Conservation (phyloP, 2,888 invertebrate genomes). For the Eulithis prunata region DNA sequence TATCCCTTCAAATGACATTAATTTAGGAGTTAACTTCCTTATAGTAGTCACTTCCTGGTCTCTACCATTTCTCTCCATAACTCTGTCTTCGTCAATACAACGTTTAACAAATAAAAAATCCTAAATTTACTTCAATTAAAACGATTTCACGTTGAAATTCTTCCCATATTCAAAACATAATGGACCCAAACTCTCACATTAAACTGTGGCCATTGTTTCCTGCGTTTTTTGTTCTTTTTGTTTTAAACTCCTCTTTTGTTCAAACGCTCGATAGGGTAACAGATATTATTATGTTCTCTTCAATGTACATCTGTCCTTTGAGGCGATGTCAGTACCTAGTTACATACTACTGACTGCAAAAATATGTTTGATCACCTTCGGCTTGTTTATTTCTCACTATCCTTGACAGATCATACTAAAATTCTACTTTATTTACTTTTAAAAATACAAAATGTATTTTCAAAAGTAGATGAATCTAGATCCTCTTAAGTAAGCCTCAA, state of each 20-base stretch:
- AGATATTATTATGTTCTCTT: constrained; percentile 53
- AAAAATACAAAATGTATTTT: too few relatives aligned
- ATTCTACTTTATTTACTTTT: too few relatives aligned
- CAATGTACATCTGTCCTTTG: constrained; percentile 45
- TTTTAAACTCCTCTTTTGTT: constrained; percentile 68
- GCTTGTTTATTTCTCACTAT: too few relatives aligned
- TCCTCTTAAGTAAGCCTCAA: too few relatives aligned
- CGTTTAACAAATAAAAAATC: constrained; percentile 14
- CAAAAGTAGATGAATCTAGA: too few relatives aligned
- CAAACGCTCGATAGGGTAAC: constrained; percentile 54
- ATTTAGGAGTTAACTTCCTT: too few relatives aligned
- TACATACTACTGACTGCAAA: constrained; percentile 1
- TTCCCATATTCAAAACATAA: constrained; percentile 71
- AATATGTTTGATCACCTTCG: neutral
- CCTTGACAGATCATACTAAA: too few relatives aligned
- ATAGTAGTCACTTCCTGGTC: too few relatives aligned
- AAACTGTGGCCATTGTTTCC: constrained; percentile 76
- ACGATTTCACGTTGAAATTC: constrained; percentile 62
- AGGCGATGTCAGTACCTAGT: constrained; percentile 16
- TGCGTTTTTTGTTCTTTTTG: constrained; percentile 69
- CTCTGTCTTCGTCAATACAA: constrained; percentile 1
- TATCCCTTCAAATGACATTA: too few relatives aligned
- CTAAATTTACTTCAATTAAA: constrained; percentile 56
- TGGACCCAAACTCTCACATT: constrained; percentile 69
- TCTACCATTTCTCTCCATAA: neutral